A percentile compares a stretch with the other conserved stretches of the same genome.
Conservation (phyloP, 1,140 invertebrate species). For the Thrips palmi region DNA sequence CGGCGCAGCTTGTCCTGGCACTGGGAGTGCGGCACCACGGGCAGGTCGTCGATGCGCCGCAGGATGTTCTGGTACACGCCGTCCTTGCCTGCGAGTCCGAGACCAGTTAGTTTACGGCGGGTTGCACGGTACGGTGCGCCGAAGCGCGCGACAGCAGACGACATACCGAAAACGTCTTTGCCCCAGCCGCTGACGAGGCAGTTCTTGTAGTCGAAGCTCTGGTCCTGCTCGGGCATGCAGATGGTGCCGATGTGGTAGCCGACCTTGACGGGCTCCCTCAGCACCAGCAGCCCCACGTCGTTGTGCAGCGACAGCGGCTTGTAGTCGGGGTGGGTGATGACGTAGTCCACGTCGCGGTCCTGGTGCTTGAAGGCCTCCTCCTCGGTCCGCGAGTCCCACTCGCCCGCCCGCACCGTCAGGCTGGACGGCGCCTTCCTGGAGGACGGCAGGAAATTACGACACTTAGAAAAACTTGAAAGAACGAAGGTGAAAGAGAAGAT, state of each 20-base stretch:
- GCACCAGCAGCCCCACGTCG: not conserved
- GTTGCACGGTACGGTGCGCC: not conserved
- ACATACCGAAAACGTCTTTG: conserved; percentile 47
- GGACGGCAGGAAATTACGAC: too few relatives aligned
- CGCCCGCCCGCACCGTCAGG: conserved; percentile 25
- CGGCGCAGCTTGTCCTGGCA: conserved; percentile 40
- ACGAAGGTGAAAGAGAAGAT: too few relatives aligned
- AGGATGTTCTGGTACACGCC: conserved; percentile 45
- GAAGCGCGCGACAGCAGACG: not conserved
- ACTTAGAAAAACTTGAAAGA: too few relatives aligned
- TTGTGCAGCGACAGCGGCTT: not conserved
- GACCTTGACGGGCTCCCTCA: not conserved
- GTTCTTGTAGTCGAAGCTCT: conserved; percentile 26
- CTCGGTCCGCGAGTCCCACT: conserved; percentile 31
- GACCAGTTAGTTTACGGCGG: not conserved
- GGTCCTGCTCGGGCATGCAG: conserved; percentile 37
- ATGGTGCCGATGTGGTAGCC: conserved; percentile 29
- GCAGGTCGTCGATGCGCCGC: conserved; percentile 50
- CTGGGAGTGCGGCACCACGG: conserved; percentile 33
- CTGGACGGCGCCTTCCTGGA: conserved; percentile 13
- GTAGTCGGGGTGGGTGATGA: not conserved
- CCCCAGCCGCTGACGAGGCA: conserved; percentile 66
- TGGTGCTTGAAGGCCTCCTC: conserved; percentile 29
- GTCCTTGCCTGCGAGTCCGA: not conserved
- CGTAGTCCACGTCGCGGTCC: conserved; percentile 14